phyloP scores from a whole-genome alignment of 2,797 vertebrate genomes.

The Pyrocephalus nanus region DNA sequence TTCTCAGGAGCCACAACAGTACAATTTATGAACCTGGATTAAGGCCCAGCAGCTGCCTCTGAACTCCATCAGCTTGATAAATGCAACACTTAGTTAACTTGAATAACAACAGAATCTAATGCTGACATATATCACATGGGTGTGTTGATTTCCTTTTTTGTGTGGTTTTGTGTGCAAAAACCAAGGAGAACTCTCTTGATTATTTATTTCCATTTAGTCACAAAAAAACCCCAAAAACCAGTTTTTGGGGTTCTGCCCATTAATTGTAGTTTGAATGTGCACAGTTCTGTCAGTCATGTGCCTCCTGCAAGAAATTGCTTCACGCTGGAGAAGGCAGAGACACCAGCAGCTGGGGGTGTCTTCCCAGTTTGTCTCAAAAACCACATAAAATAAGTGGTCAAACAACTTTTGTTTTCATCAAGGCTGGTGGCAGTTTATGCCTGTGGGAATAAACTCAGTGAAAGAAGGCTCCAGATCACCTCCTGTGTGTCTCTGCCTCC shows the following conservation, averaged over 20 bases:
- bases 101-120: background rate
- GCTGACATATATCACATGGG: background rate
- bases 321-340: background rate
- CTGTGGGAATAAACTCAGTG: background rate
- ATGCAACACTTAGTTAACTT: background rate
- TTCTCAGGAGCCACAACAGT: background rate
- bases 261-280: background rate
- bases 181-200: background rate
- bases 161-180: background rate
- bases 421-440: background rate
- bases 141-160: background rate
- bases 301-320: background rate
- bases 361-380: background rate
- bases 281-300: background rate
- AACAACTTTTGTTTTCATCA: background rate
- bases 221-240: background rate
- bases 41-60: background rate
- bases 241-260: background rate
- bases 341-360: accelerated
- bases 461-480: background rate
- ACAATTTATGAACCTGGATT: background rate
- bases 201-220: background rate
- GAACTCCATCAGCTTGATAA: background rate
- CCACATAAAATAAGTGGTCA: background rate
- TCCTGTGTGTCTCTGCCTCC: background rate